Evolutionary conservation across 1,140 invertebrate genomes (phyloP).

Genomic region (Drosophila kepulauana): DNA sequence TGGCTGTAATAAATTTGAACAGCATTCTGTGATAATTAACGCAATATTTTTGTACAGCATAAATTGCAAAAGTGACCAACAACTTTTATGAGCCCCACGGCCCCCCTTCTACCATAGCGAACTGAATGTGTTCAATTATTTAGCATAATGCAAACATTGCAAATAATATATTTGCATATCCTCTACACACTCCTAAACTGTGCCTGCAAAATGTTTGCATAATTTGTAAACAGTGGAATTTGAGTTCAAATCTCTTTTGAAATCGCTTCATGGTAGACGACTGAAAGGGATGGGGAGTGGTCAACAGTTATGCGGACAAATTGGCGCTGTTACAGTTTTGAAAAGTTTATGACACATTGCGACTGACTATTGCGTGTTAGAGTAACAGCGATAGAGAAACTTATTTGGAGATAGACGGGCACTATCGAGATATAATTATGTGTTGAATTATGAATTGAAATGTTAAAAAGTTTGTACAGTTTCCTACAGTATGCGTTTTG

Average conservation of each 20-base stretch:
- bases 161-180: conserved; percentile 53
- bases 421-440: conserved; percentile 71
- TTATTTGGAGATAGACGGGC: conserved; percentile 34
- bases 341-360: conserved; percentile 78
- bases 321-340: conserved; percentile 76
- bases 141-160: conserved; percentile 72
- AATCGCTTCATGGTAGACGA: conserved; percentile 29
- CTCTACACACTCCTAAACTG: conserved; percentile 19
- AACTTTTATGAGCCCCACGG: conserved; percentile 15
- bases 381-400: not conserved
- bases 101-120: not conserved
- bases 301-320: conserved; percentile 67
- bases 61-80: conserved; percentile 62
- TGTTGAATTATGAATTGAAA: conserved; percentile 82
- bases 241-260: conserved; percentile 74
- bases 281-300: conserved; percentile 26
- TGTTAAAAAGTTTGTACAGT: conserved; percentile 73
- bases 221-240: conserved; percentile 70
- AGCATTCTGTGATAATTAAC: conserved; percentile 70
- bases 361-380: conserved; percentile 30
- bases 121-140: conserved; percentile 65
- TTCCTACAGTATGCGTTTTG: conserved; percentile 50
- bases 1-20: conserved; percentile 47
- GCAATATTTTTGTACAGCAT: conserved; percentile 63
- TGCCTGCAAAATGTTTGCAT: conserved; percentile 70